Percentiles rank a stretch among this genome's conserved stretches.
These are phyloP conservation scores for Cenopis cana DNA, from an alignment of 2,888 invertebrate genomes.

Conservation along the genomic window DNA sequence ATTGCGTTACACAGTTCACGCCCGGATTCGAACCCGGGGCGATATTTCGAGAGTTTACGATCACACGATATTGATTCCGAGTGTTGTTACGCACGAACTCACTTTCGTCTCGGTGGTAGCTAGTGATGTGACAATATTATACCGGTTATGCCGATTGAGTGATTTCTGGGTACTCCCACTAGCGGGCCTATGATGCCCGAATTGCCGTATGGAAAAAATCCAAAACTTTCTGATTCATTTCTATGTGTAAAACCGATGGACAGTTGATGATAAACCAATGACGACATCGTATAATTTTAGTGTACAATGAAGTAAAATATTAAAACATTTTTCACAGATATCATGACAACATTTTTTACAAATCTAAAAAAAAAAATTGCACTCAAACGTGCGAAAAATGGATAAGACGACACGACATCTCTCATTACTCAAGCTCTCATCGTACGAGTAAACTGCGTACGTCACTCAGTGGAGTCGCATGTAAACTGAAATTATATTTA, in stretches of 20 bases:
- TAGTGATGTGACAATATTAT: conserved; percentile 42
- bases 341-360: too few relatives aligned
- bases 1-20: conserved; percentile 38
- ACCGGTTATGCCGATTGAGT: conserved; percentile 45
- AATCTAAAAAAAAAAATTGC: background rate
- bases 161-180: conserved; percentile 41
- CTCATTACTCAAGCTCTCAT: conserved; percentile 24
- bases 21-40: conserved; percentile 36
- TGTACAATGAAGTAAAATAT: background rate
- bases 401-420: conserved; percentile 34
- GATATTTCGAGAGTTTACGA: conserved; percentile 44
- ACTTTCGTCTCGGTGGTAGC: conserved; percentile 48
- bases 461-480: conserved; percentile 53
- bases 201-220: background rate
- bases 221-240: too few relatives aligned
- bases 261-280: too few relatives aligned
- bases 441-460: conserved; percentile 46
- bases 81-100: conserved; percentile 60
- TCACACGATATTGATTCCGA: conserved; percentile 61
- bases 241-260: background rate
- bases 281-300: background rate
- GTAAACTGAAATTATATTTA: conserved; percentile 64
- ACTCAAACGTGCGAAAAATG: conserved; percentile 30
- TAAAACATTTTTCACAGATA: conserved; percentile 13
- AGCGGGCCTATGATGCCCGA: background rate